Evolutionary conservation across 2,888 invertebrate species (phyloP).

Genomic region (Desoria tigrina): DNA sequence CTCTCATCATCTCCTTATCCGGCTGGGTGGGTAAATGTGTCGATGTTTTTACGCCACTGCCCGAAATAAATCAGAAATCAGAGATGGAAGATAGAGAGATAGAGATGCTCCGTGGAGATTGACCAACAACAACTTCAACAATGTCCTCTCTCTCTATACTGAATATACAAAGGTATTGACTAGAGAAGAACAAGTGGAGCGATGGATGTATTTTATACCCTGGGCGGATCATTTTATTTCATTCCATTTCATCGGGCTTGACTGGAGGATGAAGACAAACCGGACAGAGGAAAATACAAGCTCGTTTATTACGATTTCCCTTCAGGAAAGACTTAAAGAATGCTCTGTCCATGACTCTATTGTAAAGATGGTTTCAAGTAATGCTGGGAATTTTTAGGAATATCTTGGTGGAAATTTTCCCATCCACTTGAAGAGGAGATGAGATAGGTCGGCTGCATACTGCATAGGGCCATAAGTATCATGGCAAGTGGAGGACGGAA

Average conservation of each 20-base stretch:
- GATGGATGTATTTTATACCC: too few species aligned
- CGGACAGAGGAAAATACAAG: not conserved
- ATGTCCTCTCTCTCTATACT: not conserved
- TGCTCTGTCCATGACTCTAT: conserved; percentile 3
- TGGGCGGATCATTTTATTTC: conserved; percentile 6
- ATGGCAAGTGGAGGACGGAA: too few species aligned
- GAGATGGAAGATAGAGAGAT: not conserved
- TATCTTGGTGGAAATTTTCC: conserved; percentile 2
- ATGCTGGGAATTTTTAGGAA: conserved; percentile 7
- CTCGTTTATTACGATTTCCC: conserved; percentile 5
- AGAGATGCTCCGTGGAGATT: not conserved
- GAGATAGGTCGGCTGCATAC: not conserved
- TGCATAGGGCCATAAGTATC: not conserved
- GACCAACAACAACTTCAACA: not conserved
- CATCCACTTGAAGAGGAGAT: not conserved
- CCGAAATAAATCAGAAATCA: conserved; percentile 6
- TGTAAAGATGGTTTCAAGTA: not conserved
- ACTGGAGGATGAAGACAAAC: not conserved
- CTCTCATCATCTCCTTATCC: too few species aligned
- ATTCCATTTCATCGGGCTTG: not conserved
- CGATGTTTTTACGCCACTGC: conserved; percentile 6
- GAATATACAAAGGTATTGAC: not conserved
- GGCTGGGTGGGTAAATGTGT: too few species aligned
- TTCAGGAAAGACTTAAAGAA: too few species aligned
- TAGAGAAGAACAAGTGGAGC: not conserved